These are phyloP conservation scores for Zalophus californianus DNA, from an alignment of 2,797 vertebrate species.

Conservation along the genomic window DNA sequence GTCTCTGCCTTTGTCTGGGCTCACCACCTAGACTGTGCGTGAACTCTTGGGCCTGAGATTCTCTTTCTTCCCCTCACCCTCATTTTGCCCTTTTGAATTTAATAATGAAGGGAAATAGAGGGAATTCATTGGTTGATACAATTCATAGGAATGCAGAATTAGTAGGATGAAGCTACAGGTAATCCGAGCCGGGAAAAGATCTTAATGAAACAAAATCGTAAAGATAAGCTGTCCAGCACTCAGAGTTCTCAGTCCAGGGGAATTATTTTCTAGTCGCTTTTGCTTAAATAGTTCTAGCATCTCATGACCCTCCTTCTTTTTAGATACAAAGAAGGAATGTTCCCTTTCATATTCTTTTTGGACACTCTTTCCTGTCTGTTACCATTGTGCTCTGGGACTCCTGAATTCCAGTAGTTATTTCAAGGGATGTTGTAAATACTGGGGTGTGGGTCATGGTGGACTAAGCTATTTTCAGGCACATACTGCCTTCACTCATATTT, in stretches of 20 bases:
- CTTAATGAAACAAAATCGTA: neutral
- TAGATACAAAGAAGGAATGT: neutral
- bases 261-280: neutral
- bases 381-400: neutral
- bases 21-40: neutral
- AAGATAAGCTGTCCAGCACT: neutral
- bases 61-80: neutral
- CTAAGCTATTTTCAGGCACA: neutral
- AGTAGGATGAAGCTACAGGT: neutral
- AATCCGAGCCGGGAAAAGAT: neutral
- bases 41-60: neutral
- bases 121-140: neutral
- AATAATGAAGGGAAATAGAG: neutral
- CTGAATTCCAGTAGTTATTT: neutral
- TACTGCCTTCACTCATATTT: neutral
- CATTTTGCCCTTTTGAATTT: neutral
- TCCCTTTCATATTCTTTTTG: neutral
- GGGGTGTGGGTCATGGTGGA: neutral
- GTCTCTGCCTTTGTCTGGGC: rapidly evolving
- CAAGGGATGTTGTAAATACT: neutral
- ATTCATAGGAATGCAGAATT: neutral
- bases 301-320: neutral
- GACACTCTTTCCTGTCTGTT: neutral
- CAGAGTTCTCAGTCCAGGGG: neutral
- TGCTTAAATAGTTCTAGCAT: neutral